Evolutionary conservation across 1,140 invertebrate genomes (phyloP).

Genomic region (Bombus waltoni): DNA sequence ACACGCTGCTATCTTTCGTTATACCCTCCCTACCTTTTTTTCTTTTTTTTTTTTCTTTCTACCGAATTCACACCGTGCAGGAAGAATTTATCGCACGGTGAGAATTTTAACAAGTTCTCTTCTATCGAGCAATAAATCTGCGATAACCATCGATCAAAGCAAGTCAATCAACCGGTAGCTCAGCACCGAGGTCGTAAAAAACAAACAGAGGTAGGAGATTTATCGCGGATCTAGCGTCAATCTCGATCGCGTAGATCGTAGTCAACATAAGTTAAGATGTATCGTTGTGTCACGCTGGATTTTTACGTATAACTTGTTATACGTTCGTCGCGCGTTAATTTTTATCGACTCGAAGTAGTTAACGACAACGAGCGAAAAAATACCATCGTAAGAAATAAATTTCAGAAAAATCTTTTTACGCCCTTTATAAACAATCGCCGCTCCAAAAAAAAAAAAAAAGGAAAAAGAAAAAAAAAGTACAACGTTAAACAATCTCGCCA

Average conservation of each 20-base stretch:
- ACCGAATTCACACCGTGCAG: slow-evolving; percentile 15
- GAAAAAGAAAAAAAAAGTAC: not conserved
- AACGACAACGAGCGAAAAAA: not conserved
- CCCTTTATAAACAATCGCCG: not conserved
- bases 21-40: not conserved
- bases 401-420: not conserved
- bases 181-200: not conserved
- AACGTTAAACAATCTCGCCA: not conserved
- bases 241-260: slow-evolving; percentile 1
- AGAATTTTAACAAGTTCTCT: slow-evolving; percentile 39
- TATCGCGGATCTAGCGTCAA: not conserved
- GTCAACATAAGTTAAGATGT: not conserved
- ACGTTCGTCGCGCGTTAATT: not conserved
- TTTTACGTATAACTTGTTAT: no score
- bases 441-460: not conserved
- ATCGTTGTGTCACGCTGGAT: no score
- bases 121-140: slow-evolving; percentile 32
- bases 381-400: not conserved
- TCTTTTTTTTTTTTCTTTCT: not conserved
- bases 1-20: not conserved
- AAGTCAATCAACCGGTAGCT: slow-evolving; percentile 46
- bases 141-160: slow-evolving; percentile 50
- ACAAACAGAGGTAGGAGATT: slow-evolving; percentile 33
- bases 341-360: not conserved
- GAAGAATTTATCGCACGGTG: slow-evolving; percentile 18